These are phyloP conservation scores for Muscicapa striata DNA, from an alignment of 2,797 vertebrate genomes.

Conservation along the genomic window DNA sequence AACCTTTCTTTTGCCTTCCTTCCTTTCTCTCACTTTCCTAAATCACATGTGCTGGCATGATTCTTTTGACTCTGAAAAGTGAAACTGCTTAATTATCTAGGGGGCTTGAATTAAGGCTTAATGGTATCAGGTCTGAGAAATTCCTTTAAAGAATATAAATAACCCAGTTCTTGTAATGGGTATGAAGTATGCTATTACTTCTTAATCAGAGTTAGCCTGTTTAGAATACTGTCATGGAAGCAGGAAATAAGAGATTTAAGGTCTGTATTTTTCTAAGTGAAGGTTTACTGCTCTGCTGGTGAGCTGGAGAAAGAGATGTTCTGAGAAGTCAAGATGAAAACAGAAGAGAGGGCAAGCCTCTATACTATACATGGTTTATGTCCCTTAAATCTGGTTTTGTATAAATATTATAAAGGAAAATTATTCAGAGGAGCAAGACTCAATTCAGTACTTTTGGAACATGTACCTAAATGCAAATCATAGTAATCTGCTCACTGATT, in stretches of 20 bases:
- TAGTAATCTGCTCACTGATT: neutral
- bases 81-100: neutral
- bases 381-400: neutral
- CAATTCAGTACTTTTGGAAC: neutral
- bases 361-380: neutral
- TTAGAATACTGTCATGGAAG: neutral
- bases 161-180: neutral
- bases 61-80: neutral
- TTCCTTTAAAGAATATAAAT: neutral
- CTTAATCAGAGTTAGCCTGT: neutral
- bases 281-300: neutral
- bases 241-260: neutral
- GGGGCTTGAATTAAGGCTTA: neutral
- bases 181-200: neutral
- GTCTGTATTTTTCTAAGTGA: neutral
- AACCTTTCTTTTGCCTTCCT: neutral
- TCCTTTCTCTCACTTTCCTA: slow-evolving; percentile 8
- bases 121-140: neutral
- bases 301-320: neutral
- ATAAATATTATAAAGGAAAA: neutral
- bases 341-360: neutral
- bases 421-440: neutral
- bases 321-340: neutral
- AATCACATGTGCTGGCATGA: neutral
- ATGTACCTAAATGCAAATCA: slow-evolving; percentile 11